Base-by-base conservation (phyloP, 2,888 invertebrate genomes). In the Stenoptilia bipunctidactyla region DNA sequence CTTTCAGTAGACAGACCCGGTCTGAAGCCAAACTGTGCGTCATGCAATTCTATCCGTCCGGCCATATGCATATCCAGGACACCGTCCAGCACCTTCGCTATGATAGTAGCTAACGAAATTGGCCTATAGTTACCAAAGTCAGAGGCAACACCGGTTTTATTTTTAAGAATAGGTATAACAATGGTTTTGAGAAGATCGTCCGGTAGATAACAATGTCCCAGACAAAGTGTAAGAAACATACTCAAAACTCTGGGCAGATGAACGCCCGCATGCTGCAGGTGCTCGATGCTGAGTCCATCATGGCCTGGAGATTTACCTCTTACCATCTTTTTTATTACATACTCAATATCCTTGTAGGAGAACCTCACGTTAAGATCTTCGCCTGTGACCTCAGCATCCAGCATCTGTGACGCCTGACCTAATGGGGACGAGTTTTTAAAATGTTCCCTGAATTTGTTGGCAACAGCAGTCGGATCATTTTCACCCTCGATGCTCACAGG, bases 131-230 rank as follows among this genome's bases (percentile, higher is more conserved):
- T 50, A 2, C 5, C 15, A 14, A 15, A 38, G 33, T 46, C 46
- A 2, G 38, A 39, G 1, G 36, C 13, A 40, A 49, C 50, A n/a
- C 46, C 48, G 1, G 50, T 48, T 34, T 40, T 46, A 34, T 49
- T 49, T 43, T 51, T 51, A 4, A 48, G 36, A 5, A 51, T 43
- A 1, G 49, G 50, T 6, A 51, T 45, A 1, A 52, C 46, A 8
- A 48, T 14, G 2, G 48, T 50, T 13, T 20, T 37, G 33, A 43
- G 40, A 9, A 41, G 9, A 2, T 34, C 8, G 1, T 13, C 2
- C 1, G 43, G 43, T 14, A 43, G 3, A 9, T 46, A 42, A 13
- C 27, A 40, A 15, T 49, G 47, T 9, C 36, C n/a, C 2, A 47
- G 12, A 38, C 47, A 51, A 1, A 48, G 38, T 2, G 15, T 40